Base-by-base conservation (phyloP, 2,888 invertebrate genomes). In the Bombylius discolor region DNA sequence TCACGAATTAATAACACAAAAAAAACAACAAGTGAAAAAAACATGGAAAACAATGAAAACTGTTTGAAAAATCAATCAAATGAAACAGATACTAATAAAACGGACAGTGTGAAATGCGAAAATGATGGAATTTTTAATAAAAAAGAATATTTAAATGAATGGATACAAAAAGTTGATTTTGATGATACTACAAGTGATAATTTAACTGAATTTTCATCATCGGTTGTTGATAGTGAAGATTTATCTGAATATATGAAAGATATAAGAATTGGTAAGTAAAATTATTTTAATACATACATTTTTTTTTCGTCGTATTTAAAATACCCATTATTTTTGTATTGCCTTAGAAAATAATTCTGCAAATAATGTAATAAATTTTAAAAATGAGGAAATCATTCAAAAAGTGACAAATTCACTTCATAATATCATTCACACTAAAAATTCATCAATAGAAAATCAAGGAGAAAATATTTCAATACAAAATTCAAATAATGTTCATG, bases 401-500 rank as follows among this genome's bases (percentile, higher is more conserved):
- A 23, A 23, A 23, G 23, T 23, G 3, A 23, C 23, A 23, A 23
- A 23, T 23, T 42, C 11, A 11, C 4, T 42, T 42, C 8, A 47
- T 47, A 7, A 47, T 4, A 14, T 5, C 5, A 4, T 47, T 14
- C 14, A 23, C 3, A 47, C 8, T 42, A 1, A 42, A 42, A 42
- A 42, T 42, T 42, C 12, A 42, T 4, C 11, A 5, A 42, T 11
- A 11, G 8, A 42, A 45, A 49, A 11, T 13, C n/a, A 33, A 11
- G 45, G 32, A 12, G 14, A n/a, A 47, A 64, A 63, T 49, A 61
- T 60, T 31, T 39, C 61, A 8, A 62, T 60, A 34, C 64, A 67
- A 14, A 71, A 68, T 54, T 65, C 66, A 8, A 64, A 67, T 23
- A 70, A 65, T 58, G 74, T 78, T 3, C 75, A 75, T 59, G 70